phyloP scores from a whole-genome alignment of 2,888 invertebrate genomes.

The Kryphioiulus occultus region DNA sequence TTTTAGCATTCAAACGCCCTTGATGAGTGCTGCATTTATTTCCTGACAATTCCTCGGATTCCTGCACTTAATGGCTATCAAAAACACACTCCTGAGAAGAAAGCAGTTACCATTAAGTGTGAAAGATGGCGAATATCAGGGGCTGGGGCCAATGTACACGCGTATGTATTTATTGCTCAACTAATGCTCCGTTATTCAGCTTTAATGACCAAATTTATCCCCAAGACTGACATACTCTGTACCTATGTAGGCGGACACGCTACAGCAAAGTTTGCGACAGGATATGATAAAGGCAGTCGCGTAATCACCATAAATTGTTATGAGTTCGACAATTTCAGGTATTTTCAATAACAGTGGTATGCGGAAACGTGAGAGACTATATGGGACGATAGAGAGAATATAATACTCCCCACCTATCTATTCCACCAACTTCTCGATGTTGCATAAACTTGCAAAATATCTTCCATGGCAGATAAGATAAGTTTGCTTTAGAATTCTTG shows the following conservation, averaged over 20 bases:
- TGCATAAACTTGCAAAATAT: background rate
- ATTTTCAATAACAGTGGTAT: slow-evolving; percentile 32
- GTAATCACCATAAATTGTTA: background rate
- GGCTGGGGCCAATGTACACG: background rate
- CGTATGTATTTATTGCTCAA: background rate
- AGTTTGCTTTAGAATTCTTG: background rate
- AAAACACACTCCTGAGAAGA: background rate
- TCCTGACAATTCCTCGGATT: background rate
- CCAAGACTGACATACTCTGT: background rate
- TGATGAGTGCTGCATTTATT: background rate
- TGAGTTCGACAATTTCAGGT: background rate
- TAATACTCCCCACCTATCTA: background rate
- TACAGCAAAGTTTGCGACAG: background rate
- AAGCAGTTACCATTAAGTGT: background rate
- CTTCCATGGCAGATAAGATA: background rate
- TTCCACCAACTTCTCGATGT: no score
- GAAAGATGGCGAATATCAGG: background rate
- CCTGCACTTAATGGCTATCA: slow-evolving; percentile 15
- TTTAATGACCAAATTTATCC: background rate
- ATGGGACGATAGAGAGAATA: background rate
- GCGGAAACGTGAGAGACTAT: background rate
- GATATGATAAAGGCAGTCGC: background rate
- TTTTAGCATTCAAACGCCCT: background rate
- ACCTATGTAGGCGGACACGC: background rate
- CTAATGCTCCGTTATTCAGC: background rate